Evolutionary conservation across 2,888 invertebrate genomes (phyloP).

Genomic region (Odontothrips loti): DNA sequence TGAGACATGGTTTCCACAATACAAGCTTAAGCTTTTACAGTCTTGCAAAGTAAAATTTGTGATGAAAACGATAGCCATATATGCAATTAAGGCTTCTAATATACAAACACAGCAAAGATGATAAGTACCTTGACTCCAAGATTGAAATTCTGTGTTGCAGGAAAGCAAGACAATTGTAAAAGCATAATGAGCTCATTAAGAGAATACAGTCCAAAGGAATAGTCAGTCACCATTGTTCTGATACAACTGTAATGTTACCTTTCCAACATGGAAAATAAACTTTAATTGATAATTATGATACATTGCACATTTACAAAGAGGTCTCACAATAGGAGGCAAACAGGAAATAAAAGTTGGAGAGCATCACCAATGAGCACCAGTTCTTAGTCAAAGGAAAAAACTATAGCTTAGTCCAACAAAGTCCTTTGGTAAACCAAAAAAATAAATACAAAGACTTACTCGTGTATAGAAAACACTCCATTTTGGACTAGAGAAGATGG

Average conservation of each 20-base stretch:
- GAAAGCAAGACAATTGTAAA: constrained; percentile 32
- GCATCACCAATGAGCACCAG: too few species aligned
- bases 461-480: too few species aligned
- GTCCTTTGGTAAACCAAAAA: too few species aligned
- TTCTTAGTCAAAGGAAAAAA: too few species aligned
- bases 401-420: too few species aligned
- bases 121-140: constrained; percentile 25
- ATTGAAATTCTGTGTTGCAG: constrained; percentile 14
- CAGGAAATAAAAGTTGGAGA: background rate
- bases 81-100: constrained; percentile 9
- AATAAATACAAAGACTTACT: too few species aligned
- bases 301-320: background rate
- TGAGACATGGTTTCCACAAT: background rate
- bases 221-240: background rate
- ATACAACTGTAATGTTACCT: background rate
- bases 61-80: background rate
- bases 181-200: background rate
- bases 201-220: background rate
- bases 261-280: background rate
- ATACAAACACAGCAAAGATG: constrained; percentile 8
- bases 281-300: constrained; percentile 4
- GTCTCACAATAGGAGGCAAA: background rate
- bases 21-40: background rate
- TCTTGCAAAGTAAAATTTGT: constrained; percentile 17
- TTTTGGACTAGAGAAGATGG: too few species aligned